phyloP scores from a whole-genome alignment of 2,113 vertebrate genomes.

The Corvus cornix region DNA sequence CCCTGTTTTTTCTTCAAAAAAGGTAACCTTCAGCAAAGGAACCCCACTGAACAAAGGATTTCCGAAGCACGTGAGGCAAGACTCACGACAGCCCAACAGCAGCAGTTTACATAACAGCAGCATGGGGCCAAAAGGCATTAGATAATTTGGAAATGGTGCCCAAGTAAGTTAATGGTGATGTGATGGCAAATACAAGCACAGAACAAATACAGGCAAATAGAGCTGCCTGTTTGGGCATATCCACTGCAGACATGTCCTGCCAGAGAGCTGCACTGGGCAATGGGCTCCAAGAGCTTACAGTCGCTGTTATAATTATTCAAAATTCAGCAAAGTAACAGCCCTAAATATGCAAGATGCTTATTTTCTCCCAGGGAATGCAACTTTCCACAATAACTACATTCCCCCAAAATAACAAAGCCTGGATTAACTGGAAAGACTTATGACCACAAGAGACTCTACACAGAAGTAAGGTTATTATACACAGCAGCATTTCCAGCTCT shows the following conservation, averaged over 20 bases:
- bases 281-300: neutral
- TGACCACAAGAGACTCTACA: neutral
- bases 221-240: neutral
- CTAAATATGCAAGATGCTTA: neutral
- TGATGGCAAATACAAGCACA: neutral
- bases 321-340: neutral
- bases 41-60: neutral
- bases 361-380: neutral
- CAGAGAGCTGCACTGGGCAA: neutral
- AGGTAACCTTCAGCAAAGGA: neutral
- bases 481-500: neutral
- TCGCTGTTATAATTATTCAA: neutral
- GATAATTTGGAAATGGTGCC: neutral
- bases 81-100: accelerated
- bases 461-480: neutral
- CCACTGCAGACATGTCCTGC: neutral
- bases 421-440: conserved; percentile 33
- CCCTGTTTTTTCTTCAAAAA: neutral
- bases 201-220: neutral
- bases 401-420: neutral
- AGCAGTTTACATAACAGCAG: neutral
- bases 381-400: neutral
- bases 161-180: neutral
- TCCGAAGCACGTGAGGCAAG: neutral
- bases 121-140: neutral